Conservation (phyloP, 1,140 invertebrate species). For the Caenorhabditis remanei region DNA sequence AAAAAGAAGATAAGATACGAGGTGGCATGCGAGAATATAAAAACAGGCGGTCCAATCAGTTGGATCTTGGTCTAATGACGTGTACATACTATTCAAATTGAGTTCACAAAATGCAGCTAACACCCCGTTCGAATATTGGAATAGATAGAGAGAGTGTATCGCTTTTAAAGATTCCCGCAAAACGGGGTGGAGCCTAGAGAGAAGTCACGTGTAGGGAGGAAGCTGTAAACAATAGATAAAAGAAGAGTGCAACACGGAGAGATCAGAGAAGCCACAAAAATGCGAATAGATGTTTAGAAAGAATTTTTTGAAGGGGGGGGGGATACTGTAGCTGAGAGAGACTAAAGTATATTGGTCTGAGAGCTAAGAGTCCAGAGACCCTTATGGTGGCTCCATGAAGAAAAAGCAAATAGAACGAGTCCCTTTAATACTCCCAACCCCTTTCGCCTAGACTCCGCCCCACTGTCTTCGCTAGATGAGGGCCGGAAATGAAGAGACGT, state of each 20-base stretch:
- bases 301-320: not conserved
- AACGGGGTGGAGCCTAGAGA: not conserved
- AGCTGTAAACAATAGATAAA: slow-evolving; percentile 8
- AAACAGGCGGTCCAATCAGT: not conserved
- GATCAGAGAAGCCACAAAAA: not conserved
- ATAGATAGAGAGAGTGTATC: not conserved
- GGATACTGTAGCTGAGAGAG: not conserved
- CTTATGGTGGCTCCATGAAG: not conserved
- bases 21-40: not conserved
- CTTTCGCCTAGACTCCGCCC: not conserved
- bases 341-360: not conserved
- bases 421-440: slow-evolving; percentile 13
- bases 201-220: not conserved
- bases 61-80: slow-evolving; percentile 36
- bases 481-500: slow-evolving; percentile 16
- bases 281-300: too few relatives aligned
- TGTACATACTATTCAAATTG: not conserved
- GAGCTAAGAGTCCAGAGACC: not conserved
- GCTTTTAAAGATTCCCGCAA: slow-evolving; percentile 7
- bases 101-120: not conserved
- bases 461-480: not conserved
- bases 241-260: not conserved
- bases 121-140: not conserved
- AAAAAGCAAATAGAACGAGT: not conserved
- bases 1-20: slow-evolving; percentile 19